Percentiles rank a stretch among this genome's conserved stretches.
phyloP scores from a whole-genome alignment of 2,113 vertebrate species.

The Piprites chloris region DNA sequence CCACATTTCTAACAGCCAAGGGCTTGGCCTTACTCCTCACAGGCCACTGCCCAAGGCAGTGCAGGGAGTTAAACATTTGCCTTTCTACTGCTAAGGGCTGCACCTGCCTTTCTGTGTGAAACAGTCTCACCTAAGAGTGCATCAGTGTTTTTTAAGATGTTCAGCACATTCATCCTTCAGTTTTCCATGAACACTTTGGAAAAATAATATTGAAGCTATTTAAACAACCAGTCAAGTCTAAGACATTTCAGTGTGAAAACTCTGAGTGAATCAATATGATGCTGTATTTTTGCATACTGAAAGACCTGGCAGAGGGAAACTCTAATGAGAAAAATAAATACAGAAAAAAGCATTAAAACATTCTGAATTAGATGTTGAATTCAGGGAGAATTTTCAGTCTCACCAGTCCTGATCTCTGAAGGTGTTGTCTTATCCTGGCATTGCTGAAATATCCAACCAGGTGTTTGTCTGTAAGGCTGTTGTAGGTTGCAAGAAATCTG shows the following conservation, averaged over 20 bases:
- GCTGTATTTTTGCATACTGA: not conserved
- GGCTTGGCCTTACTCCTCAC: not conserved
- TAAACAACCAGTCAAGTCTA: not conserved
- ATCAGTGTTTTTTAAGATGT: not conserved
- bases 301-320: not conserved
- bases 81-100: not conserved
- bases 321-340: not conserved
- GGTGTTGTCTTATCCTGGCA: constrained; percentile 83
- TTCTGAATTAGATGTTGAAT: not conserved
- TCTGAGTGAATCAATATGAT: not conserved
- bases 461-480: constrained; percentile 94
- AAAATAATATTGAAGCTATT: not conserved
- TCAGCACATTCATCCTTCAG: not conserved
- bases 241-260: not conserved
- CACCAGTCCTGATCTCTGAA: constrained; percentile 91
- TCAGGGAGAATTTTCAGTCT: not conserved
- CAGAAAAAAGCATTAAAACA: not conserved
- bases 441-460: constrained; percentile 90
- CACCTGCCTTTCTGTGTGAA: not conserved
- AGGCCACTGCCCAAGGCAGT: not conserved
- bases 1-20: not conserved
- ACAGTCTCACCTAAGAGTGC: not conserved
- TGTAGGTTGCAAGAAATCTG: constrained; percentile 86
- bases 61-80: not conserved
- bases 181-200: not conserved